Evolutionary conservation across 2,113 vertebrate genomes (phyloP).

Genomic region (Perca flavescens): DNA sequence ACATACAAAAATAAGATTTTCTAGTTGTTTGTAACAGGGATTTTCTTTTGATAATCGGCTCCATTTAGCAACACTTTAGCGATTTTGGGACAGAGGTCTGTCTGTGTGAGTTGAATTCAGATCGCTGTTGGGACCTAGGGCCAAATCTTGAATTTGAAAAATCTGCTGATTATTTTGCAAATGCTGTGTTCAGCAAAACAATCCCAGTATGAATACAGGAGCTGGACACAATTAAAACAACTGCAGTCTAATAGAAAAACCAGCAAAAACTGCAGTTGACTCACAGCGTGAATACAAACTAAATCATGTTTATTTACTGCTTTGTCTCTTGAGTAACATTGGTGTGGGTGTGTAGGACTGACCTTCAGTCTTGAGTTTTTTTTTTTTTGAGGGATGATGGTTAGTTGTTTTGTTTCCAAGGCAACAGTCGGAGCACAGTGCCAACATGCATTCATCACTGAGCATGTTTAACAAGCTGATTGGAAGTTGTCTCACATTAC

Average conservation of each 20-base stretch:
- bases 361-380: neutral
- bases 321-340: neutral
- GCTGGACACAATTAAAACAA: neutral
- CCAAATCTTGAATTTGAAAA: too few relatives aligned
- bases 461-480: conserved; percentile 17
- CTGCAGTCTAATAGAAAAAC: neutral
- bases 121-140: too few relatives aligned
- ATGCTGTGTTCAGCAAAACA: neutral
- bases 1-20: too few relatives aligned
- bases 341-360: neutral
- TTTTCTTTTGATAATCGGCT: too few relatives aligned
- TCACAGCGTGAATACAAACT: neutral
- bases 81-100: neutral
- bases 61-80: too few relatives aligned
- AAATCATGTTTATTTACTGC: neutral
- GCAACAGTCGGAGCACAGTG: neutral
- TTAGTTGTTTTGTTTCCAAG: conserved; percentile 48
- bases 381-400: neutral
- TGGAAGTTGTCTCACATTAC: conserved; percentile 27
- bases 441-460: neutral
- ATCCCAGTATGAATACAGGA: neutral
- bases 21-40: too few relatives aligned
- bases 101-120: neutral
- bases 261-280: neutral
- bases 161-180: neutral